Evolutionary conservation across 2,797 vertebrate species (phyloP).

Genomic region (Xyrichtys novacula): DNA sequence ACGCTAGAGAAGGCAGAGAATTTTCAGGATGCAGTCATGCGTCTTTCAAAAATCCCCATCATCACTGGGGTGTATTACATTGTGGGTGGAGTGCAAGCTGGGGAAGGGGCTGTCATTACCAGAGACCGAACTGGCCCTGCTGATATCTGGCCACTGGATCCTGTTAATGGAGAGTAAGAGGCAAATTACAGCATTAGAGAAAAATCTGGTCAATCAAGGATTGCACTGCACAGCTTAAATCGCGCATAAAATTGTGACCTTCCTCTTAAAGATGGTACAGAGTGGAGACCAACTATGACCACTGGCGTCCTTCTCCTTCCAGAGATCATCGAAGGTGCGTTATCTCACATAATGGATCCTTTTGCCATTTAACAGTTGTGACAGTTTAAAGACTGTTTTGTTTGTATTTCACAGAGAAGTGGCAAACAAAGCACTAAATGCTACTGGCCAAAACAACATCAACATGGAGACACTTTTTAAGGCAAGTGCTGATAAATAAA

Average conservation of each 20-base stretch:
- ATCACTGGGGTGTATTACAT: conserved; percentile 95
- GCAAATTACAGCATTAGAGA: conserved; percentile 37
- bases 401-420: conserved; percentile 81
- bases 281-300: conserved; percentile 96
- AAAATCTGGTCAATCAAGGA: not conserved
- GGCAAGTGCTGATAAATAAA: conserved; percentile 73
- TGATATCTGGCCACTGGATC: conserved; percentile 93
- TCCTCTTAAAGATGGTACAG: conserved; percentile 89
- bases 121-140: conserved; percentile 87
- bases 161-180: conserved; percentile 85
- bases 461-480: conserved; percentile 87
- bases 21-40: conserved; percentile 88
- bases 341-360: not conserved
- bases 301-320: conserved; percentile 89
- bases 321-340: conserved; percentile 87
- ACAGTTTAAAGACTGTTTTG: conserved; percentile 5
- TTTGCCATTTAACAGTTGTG: not conserved
- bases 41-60: conserved; percentile 89
- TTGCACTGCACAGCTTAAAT: not conserved
- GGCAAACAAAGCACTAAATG: conserved; percentile 90
- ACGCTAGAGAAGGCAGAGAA: conserved; percentile 87
- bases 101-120: conserved; percentile 92
- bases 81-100: conserved; percentile 84
- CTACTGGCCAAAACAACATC: conserved; percentile 89
- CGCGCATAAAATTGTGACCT: not conserved